A percentile compares a stretch with the other conserved stretches of the same genome.
phyloP scores from a whole-genome alignment of 2,888 invertebrate species.

The Monopis laevigella region DNA sequence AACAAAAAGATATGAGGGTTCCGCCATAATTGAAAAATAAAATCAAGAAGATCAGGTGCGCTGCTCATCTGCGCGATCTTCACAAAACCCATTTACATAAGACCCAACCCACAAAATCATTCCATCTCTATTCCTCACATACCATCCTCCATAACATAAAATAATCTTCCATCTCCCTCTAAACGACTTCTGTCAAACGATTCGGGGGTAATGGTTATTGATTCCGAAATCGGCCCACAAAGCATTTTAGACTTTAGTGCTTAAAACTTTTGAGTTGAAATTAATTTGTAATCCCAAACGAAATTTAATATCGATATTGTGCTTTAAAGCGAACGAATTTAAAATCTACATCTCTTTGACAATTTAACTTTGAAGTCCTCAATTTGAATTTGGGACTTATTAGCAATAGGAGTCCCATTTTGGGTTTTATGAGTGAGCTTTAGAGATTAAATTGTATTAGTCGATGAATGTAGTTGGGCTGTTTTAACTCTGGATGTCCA shows the following conservation, averaged over 20 bases:
- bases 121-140: conserved; percentile 31
- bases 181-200: conserved; percentile 52
- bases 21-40: conserved; percentile 48
- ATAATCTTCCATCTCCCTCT: conserved; percentile 32
- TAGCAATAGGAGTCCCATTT: conserved; percentile 22
- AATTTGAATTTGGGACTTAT: conserved; percentile 17
- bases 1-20: conserved; percentile 15
- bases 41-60: conserved; percentile 57
- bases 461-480: conserved; percentile 32
- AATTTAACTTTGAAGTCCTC: conserved; percentile 9
- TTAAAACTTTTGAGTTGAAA: conserved; percentile 24
- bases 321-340: conserved; percentile 1
- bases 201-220: conserved; percentile 59
- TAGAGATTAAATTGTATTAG: conserved; percentile 37
- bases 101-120: conserved; percentile 29
- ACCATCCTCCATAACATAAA: conserved; percentile 25
- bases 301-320: conserved; percentile 1
- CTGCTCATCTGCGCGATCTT: conserved; percentile 41
- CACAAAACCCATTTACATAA: conserved; percentile 35
- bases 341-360: conserved; percentile 11
- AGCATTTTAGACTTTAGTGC: conserved; percentile 29
- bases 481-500: conserved; percentile 61
- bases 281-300: conserved; percentile 16
- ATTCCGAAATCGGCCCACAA: conserved; percentile 31
- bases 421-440: conserved; percentile 23